Conservation (phyloP, 1,140 invertebrate species). For the Microplitis mediator region DNA sequence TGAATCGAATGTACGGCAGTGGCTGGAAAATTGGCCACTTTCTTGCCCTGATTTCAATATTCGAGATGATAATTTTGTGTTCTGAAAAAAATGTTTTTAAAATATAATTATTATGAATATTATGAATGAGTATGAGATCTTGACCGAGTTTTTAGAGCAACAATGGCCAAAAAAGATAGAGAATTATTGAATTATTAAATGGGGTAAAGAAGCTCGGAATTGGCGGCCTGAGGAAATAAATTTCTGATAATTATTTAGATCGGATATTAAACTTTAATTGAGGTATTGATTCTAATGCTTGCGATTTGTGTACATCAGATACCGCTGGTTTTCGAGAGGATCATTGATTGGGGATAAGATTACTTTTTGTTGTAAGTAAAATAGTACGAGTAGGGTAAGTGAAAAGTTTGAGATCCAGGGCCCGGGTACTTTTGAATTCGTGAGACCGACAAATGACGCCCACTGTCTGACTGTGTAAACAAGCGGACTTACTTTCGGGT, state of each 20-base stretch:
- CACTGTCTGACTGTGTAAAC: conserved; percentile 78
- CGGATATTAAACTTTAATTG: too few relatives aligned
- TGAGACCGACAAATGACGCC: conserved; percentile 73
- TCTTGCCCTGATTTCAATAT: conserved; percentile 32
- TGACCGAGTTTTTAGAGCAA: too few relatives aligned
- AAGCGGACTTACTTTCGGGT: conserved; percentile 74
- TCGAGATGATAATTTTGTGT: conserved; percentile 33
- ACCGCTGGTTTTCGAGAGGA: neutral
- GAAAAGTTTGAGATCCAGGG: conserved; percentile 87
- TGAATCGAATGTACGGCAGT: conserved; percentile 70
- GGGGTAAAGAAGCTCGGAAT: too few relatives aligned
- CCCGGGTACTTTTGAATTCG: conserved; percentile 71
- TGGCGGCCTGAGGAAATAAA: too few relatives aligned
- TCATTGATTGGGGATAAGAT: conserved; percentile 71
- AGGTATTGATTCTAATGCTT: too few relatives aligned
- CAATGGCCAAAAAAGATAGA: neutral
- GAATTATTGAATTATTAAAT: too few relatives aligned
- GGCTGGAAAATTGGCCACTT: conserved; percentile 68
- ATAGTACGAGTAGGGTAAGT: conserved; percentile 79
- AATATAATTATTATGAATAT: neutral
- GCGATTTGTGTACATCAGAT: too few relatives aligned
- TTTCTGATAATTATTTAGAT: too few relatives aligned
- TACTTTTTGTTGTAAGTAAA: conserved; percentile 76
- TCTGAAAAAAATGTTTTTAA: neutral
- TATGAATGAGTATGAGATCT: neutral